A percentile compares a stretch with the other conserved stretches of the same genome.
Evolutionary conservation across 2,113 vertebrate genomes (phyloP).

Genomic region (Crotophaga sulcirostris): DNA sequence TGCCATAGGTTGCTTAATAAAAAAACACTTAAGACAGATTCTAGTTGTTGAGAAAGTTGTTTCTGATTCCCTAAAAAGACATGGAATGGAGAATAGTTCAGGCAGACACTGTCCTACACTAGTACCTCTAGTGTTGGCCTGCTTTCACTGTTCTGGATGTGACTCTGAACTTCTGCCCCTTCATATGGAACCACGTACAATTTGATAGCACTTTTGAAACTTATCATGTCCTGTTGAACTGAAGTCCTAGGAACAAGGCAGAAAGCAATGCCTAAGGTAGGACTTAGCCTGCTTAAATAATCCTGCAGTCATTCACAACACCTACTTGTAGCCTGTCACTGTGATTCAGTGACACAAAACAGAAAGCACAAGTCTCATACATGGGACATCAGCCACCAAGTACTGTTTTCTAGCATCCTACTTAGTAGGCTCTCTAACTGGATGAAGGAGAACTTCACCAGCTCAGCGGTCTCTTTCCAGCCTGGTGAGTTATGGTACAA

Average conservation of each 20-base stretch:
- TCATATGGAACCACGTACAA: not conserved
- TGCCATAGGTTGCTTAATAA: not conserved
- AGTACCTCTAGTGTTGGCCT: too few species aligned
- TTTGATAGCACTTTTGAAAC: not conserved
- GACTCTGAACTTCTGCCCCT: not conserved
- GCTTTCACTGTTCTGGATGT: not conserved
- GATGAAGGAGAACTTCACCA: not conserved
- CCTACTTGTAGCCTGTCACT: not conserved
- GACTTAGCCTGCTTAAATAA: not conserved
- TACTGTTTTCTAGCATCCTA: not conserved
- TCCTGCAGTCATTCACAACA: not conserved
- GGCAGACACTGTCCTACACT: not conserved
- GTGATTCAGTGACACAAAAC: not conserved
- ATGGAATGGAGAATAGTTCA: not conserved
- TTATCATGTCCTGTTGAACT: too few species aligned
- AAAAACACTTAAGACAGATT: not conserved
- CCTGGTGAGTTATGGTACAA: not conserved
- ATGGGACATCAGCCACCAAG: not conserved
- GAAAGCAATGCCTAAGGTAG: not conserved
- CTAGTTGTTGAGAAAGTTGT: not conserved
- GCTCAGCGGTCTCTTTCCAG: not conserved
- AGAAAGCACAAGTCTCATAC: not conserved
- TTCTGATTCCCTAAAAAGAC: not conserved
- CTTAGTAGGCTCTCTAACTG: not conserved
- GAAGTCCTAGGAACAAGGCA: not conserved